Base-by-base conservation (phyloP, 1,140 invertebrate genomes). In the Octopus bimaculoides region DNA sequence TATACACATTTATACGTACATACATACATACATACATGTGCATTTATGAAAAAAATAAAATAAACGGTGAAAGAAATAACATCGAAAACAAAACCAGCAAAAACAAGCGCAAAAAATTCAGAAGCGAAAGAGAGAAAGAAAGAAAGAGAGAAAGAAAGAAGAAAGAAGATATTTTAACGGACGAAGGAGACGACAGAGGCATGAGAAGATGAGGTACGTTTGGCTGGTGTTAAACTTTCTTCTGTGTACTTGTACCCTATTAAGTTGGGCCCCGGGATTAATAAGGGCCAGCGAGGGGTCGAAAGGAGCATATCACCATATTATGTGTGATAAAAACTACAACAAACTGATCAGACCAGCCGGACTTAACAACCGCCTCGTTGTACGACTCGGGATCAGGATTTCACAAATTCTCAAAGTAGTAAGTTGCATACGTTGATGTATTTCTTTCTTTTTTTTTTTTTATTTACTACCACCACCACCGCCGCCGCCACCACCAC, bases 371-470 rank as follows among this genome's bases (percentile, higher is more conserved):
- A 96, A 94, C 5, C 95, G 98, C 87, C 94, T 98, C 12, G 92
- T 96, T 52, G 96, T 98, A 73, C 96, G 97, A 89, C 91, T 99
- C 55, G 97, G 97, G 26, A 92, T 99, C 52, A 91, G 96, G 74
- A 91, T 99, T 75, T 97, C 96, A 0, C 97, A 99, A 89, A 94
- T 99, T 80, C 98, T 98, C 87, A 97, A 98, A 91, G 96, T 99
- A 91, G 97, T 99, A 92, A 97, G 96, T 93, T 85, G 26, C 66
- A 5, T 8, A 61, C 56, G 41, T 9, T n/a, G n/a, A n/a, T n/a
- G n/a, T n/a, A n/a, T n/a, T n/a, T n/a, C n/a, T n/a, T n/a, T n/a
- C 56, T 61, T 61, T 14, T 14, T 41, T 71, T 17, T 41, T 41
- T 52, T 6, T 20, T 52, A 14, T 77, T 61, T 20, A 12, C 77